phyloP scores from a whole-genome alignment of 2,797 vertebrate genomes.

The Acipenser oxyrinchus region DNA sequence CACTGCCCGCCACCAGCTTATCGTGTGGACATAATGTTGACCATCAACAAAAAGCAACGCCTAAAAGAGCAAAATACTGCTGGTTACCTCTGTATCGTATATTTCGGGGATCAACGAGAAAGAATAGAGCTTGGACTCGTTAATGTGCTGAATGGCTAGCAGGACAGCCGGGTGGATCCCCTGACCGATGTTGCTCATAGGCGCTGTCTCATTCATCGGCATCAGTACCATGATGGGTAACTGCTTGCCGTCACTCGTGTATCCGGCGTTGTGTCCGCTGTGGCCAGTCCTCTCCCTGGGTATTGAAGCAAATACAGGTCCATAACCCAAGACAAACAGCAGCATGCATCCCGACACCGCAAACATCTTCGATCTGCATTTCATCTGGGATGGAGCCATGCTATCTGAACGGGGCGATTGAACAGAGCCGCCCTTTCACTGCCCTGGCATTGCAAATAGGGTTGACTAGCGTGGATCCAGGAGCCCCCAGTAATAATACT shows the following conservation, averaged over 20 bases:
- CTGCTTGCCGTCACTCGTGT: constrained; percentile 55
- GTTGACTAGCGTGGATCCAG: constrained; percentile 39
- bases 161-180: constrained; percentile 70
- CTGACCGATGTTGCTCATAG: constrained; percentile 73
- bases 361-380: constrained; percentile 57
- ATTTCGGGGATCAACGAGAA: constrained; percentile 74
- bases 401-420: constrained; percentile 49
- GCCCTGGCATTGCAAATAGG: constrained; percentile 52
- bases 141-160: constrained; percentile 69
- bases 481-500: constrained; percentile 24
- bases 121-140: constrained; percentile 63
- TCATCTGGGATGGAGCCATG: constrained; percentile 68
- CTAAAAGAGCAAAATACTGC: constrained; percentile 5
- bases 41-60: constrained; percentile 10
- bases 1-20: constrained; percentile 6
- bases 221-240: constrained; percentile 74
- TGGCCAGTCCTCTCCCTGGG: constrained; percentile 67
- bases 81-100: constrained; percentile 70
- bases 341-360: constrained; percentile 61
- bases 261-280: constrained; percentile 67
- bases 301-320: constrained; percentile 38
- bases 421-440: constrained; percentile 44
- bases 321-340: constrained; percentile 49
- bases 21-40: constrained; percentile 4
- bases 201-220: constrained; percentile 73